Conservation (phyloP, 2,113 vertebrate genomes). For the Antigone vipio region DNA sequence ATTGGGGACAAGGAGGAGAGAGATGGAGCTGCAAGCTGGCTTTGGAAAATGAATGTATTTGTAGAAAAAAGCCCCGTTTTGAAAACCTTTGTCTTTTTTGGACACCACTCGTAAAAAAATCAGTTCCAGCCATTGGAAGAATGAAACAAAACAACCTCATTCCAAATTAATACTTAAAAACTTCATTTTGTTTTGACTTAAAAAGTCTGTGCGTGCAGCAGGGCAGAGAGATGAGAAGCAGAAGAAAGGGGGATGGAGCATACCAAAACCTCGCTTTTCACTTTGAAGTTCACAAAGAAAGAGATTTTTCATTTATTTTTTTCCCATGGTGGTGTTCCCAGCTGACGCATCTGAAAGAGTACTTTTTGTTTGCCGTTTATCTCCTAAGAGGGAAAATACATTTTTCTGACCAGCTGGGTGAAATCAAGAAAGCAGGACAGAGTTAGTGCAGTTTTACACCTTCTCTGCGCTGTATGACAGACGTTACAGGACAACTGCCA, state of each 20-base stretch:
- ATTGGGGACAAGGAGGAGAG: neutral
- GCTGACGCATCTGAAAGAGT: neutral
- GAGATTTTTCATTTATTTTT: neutral
- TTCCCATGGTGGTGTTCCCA: neutral
- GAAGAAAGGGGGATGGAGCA: neutral
- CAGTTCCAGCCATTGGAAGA: neutral
- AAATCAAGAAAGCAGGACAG: neutral
- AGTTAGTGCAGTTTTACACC: neutral
- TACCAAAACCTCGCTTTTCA: neutral
- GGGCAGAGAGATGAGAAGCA: neutral
- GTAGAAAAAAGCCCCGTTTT: neutral
- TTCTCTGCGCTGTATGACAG: neutral
- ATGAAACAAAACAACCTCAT: slow-evolving; percentile 20
- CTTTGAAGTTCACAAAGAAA: neutral
- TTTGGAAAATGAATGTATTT: neutral
- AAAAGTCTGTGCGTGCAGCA: neutral
- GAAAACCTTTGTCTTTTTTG: neutral
- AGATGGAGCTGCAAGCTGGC: neutral
- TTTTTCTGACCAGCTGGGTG: neutral
- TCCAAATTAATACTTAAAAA: neutral
- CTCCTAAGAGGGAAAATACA: neutral
- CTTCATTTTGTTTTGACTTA: neutral
- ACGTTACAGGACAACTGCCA: neutral
- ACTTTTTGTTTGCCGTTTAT: neutral
- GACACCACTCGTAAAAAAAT: neutral